These are phyloP conservation scores for Pavo muticus DNA, from an alignment of 2,113 vertebrate genomes.

Conservation along the genomic window DNA sequence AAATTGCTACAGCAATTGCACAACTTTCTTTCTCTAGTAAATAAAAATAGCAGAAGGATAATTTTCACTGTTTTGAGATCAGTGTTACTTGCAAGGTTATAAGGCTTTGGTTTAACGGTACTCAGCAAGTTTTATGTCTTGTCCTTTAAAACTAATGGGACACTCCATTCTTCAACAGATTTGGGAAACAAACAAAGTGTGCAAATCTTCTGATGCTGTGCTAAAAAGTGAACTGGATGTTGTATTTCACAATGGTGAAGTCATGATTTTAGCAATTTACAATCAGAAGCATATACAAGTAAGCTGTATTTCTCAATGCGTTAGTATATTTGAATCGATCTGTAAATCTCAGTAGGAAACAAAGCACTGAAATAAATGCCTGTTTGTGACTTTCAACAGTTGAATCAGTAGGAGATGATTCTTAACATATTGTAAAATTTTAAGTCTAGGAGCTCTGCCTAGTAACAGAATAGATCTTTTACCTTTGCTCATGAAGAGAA, in stretches of 20 bases:
- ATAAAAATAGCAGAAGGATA: background rate
- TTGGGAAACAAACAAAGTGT: conserved; percentile 93
- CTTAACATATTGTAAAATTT: background rate
- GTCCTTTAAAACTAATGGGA: background rate
- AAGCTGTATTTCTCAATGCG: conserved; percentile 12
- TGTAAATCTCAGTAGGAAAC: background rate
- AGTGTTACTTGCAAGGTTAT: background rate
- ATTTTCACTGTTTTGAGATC: background rate
- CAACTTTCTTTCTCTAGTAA: background rate
- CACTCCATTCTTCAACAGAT: conserved; percentile 78
- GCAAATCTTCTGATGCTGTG: conserved; percentile 85
- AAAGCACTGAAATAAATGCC: background rate
- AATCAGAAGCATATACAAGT: conserved; percentile 90
- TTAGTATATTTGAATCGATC: background rate
- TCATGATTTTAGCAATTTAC: conserved; percentile 87
- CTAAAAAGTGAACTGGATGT: conserved; percentile 93
- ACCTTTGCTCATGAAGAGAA: background rate
- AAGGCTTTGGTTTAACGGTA: background rate
- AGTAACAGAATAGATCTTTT: background rate
- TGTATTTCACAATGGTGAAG: conserved; percentile 79
- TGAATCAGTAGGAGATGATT: background rate
- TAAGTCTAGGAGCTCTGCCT: background rate
- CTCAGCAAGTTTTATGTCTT: background rate
- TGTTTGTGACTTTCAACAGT: background rate
- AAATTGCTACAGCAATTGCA: background rate